These are phyloP conservation scores for Lateolabrax maculatus DNA, from an alignment of 2,797 vertebrate species.

Conservation along the genomic window DNA sequence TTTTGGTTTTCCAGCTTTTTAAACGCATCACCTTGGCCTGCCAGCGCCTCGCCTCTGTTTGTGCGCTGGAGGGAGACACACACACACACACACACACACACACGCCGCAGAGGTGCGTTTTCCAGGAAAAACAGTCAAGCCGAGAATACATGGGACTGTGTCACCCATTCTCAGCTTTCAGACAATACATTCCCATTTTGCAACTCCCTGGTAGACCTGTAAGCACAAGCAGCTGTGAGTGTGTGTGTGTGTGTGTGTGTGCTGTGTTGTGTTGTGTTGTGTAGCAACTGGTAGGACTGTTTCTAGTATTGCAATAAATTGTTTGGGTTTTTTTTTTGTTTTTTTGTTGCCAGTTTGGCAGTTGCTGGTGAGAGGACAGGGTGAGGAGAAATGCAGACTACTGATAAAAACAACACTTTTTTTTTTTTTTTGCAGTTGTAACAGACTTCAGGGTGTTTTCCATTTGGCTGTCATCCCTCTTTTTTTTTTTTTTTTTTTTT, in stretches of 20 bases:
- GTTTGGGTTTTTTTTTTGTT: too few relatives aligned
- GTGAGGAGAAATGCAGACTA: slow-evolving; percentile 6
- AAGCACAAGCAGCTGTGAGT: slow-evolving; percentile 41
- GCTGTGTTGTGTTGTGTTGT: neutral
- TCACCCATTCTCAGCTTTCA: slow-evolving; percentile 15
- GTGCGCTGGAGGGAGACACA: neutral
- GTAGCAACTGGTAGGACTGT: slow-evolving; percentile 27
- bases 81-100: too few relatives aligned
- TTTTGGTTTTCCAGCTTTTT: neutral
- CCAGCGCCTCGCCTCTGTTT: slow-evolving; percentile 23
- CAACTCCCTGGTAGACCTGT: slow-evolving; percentile 30
- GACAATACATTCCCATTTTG: slow-evolving; percentile 22
- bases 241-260: neutral
- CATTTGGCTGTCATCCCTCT: slow-evolving; percentile 44
- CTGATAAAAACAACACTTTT: slow-evolving; percentile 20
- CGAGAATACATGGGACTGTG: slow-evolving; percentile 16
- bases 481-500: slow-evolving; percentile 7
- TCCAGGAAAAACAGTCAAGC: slow-evolving; percentile 28
- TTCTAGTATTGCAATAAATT: slow-evolving; percentile 35
- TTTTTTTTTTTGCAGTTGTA: slow-evolving; percentile 1
- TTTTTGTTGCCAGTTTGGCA: slow-evolving; percentile 32
- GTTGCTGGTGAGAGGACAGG: neutral
- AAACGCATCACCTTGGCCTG: neutral
- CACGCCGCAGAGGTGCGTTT: too few relatives aligned
- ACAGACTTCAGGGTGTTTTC: slow-evolving; percentile 51